Evolutionary conservation across 2,888 invertebrate genomes (phyloP).

Genomic region (Limnephilus auricula): DNA sequence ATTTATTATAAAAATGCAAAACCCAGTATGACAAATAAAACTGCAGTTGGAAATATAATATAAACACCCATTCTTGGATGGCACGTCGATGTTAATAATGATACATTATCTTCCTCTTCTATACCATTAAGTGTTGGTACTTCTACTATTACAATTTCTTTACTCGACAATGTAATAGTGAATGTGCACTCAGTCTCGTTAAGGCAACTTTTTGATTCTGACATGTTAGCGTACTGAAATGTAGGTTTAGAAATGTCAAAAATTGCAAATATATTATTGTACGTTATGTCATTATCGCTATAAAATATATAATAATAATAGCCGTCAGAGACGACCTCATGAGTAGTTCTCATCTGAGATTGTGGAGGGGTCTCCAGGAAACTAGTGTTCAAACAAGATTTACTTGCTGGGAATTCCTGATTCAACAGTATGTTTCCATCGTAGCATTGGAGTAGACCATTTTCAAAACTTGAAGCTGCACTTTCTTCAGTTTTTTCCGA

Average conservation of each 20-base stretch:
- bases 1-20: slow-evolving; percentile 87
- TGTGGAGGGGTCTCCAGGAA: slow-evolving; percentile 84
- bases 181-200: slow-evolving; percentile 89
- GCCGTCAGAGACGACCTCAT: slow-evolving; percentile 86
- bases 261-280: slow-evolving; percentile 88
- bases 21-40: slow-evolving; percentile 85
- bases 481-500: slow-evolving; percentile 78
- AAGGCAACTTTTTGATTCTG: slow-evolving; percentile 82
- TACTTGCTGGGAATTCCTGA: slow-evolving; percentile 83
- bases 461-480: slow-evolving; percentile 91
- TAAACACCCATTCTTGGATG: slow-evolving; percentile 89
- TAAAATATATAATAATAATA: slow-evolving; percentile 95
- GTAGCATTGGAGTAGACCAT: slow-evolving; percentile 85
- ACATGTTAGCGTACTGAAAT: slow-evolving; percentile 85
- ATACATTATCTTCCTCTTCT: slow-evolving; percentile 83
- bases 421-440: slow-evolving; percentile 86
- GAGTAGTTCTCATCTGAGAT: slow-evolving; percentile 80
- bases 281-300: slow-evolving; percentile 88
- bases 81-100: slow-evolving; percentile 86
- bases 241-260: slow-evolving; percentile 92
- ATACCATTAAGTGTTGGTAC: slow-evolving; percentile 89
- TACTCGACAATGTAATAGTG: slow-evolving; percentile 83
- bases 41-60: slow-evolving; percentile 87
- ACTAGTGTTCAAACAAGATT: slow-evolving; percentile 82
- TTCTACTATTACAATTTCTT: slow-evolving; percentile 90